Base-by-base conservation (phyloP, 2,113 vertebrate species). In the Elaphurus davidianus region DNA sequence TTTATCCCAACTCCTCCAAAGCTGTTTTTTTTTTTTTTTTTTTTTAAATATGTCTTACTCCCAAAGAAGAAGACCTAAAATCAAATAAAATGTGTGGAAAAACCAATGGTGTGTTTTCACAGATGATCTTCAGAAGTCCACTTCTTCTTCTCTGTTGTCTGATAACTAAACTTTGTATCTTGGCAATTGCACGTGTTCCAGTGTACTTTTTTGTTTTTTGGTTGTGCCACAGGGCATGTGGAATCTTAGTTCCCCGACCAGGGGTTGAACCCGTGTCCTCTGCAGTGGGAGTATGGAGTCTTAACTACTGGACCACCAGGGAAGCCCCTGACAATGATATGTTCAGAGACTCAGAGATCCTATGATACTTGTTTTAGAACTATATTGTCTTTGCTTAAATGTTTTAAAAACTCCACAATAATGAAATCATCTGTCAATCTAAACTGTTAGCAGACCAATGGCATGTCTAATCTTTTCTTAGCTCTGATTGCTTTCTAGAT, bases 211-310 rank as follows among this genome's bases (percentile, higher is more conserved):
- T 36, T 71, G n/a, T 21, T 71, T 71, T 71, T 71, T 10, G 9
- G n/a, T 71, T 71, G n/a, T 71, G 64, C 64, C 2, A 8, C 64
- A 71, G n/a, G 64, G 64, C 17, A 36, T 71, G 64, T 71, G 17
- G 64, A 19, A 36, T 71, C n/a, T 36, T 71, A 71, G 9, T 23
- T 71, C n/a, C 64, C 64, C 0, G 2, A 71, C n/a, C 64, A 71
- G 64, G 64, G 17, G n/a, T 71, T 36, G 64, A 71, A 71, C 64
- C 64, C 1, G 0, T 0, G 0, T 71, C 33, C 17, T 36, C 64
- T 36, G 64, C 64, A 36, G n/a, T 12, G 64, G 17, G 64, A 36
- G 16, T 36, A 71, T 36, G 64, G n/a, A 36, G 64, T 36, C 17
- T n/a, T n/a, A 36, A 71, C n/a, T 9, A 36, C 64, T 71, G 64